Base-by-base conservation (phyloP, 35 echinoderm and acorn worm species). In the Patiria miniata region DNA sequence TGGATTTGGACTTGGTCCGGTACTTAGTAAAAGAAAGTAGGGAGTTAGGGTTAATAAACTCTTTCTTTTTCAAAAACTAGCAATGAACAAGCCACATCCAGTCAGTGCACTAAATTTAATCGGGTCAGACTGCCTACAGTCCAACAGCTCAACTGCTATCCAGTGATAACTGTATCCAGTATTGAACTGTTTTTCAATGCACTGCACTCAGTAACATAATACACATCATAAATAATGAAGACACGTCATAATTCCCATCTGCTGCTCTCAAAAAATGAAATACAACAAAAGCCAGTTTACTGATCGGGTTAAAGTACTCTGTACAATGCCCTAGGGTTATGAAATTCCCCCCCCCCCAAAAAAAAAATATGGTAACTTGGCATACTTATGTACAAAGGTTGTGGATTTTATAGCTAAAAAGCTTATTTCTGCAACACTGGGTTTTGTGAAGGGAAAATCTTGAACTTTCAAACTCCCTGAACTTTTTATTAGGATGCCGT, bases 351-450 rank as follows among this genome's bases (percentile, higher is more conserved):
- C n/a, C n/a, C n/a, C n/a, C n/a, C 42, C 42, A 47, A 47, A 47
- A 47, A 47, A 47, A 47, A 47, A n/a, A n/a, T 60, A 18, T 60
- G 65, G 19, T 73, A 73, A 32, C 23, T 30, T 26, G 65, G 65
- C 10, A 14, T 30, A 60, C 19, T 26, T 60, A n/a, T 18, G 65
- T 23, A 73, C 29, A 73, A 73, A 73, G 65, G 34, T 30, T 73
- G 65, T 73, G 65, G 65, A 23, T 73, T 73, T 73, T 32, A 26
- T 14, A 30, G 26, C 26, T 32, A 73, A 73, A 73, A 34, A 26
- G 34, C 34, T 73, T 73, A 73, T 73, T 73, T 73, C 65, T 73
- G 65, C 65, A 73, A 73, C 26, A 73, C 65, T 73, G 65, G 26
- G 65, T 30, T 69, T 7, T 21, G 19, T n/a, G 12, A 47, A 47